Evolutionary conservation across 2,888 invertebrate species (phyloP).

Genomic region (Rapana venosa): DNA sequence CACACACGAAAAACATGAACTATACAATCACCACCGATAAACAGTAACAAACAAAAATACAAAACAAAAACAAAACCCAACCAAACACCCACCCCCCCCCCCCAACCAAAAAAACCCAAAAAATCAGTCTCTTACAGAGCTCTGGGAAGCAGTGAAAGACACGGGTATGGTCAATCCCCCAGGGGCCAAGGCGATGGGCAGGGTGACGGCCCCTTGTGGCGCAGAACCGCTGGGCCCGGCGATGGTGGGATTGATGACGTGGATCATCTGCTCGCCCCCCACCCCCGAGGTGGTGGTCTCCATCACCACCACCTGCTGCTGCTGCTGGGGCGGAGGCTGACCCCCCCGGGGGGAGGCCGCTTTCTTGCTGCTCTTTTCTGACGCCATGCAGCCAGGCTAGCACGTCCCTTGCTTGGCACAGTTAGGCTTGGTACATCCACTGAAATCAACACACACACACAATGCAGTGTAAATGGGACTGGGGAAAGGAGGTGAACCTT

Average conservation of each 20-base stretch:
- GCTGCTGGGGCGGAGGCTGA: constrained; percentile 42
- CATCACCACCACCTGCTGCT: constrained; percentile 42
- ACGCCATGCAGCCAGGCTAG: constrained; percentile 37
- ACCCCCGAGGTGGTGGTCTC: constrained; percentile 36
- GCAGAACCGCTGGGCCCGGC: constrained; percentile 47
- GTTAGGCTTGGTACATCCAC: not conserved
- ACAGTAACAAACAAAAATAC: too few species aligned
- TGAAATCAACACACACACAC: not conserved
- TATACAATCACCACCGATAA: too few species aligned
- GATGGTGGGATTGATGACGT: constrained; percentile 64
- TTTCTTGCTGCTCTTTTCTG: constrained; percentile 34
- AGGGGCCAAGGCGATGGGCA: constrained; percentile 72
- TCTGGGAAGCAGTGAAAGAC: constrained; percentile 58
- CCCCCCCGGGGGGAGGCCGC: constrained; percentile 35
- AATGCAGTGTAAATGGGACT: too few species aligned
- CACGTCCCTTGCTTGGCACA: not conserved
- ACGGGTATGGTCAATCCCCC: constrained; percentile 71
- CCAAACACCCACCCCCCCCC: too few species aligned
- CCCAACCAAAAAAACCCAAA: not conserved
- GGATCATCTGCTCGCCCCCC: constrained; percentile 67
- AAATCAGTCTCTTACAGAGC: constrained; percentile 46
- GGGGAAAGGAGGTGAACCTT: too few species aligned
- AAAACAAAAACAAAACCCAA: too few species aligned
- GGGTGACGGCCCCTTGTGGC: constrained; percentile 54
- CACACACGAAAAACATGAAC: too few species aligned